phyloP scores from a whole-genome alignment of 2,888 invertebrate species.

The Drosophila longiperda region DNA sequence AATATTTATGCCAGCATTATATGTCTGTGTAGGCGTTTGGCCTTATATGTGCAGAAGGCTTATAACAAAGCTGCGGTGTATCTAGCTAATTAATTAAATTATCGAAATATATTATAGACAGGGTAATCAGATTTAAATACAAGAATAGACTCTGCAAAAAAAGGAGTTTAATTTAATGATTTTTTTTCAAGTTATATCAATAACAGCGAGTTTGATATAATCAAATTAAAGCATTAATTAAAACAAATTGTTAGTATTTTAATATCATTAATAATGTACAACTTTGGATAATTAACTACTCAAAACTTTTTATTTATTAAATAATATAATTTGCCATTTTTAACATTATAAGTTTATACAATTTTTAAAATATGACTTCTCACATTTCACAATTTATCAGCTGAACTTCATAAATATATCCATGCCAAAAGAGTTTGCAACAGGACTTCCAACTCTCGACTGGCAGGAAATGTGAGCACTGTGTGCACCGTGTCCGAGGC shows the following conservation, averaged over 20 bases:
- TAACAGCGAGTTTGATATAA: neutral
- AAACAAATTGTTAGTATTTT: neutral
- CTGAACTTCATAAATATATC: slow-evolving; percentile 17
- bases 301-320: neutral
- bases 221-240: neutral
- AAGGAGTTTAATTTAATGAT: no score
- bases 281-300: neutral
- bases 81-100: slow-evolving; percentile 29
- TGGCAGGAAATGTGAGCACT: slow-evolving; percentile 21
- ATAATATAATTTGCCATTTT: neutral
- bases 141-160: neutral
- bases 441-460: slow-evolving; percentile 2
- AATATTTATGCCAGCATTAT: slow-evolving; percentile 14
- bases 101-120: slow-evolving; percentile 18
- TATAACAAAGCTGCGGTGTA: neutral
- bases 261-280: neutral
- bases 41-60: neutral
- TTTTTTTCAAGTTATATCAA: neutral
- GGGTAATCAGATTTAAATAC: slow-evolving; percentile 12
- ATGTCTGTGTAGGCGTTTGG: neutral
- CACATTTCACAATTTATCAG: neutral
- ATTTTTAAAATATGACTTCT: neutral
- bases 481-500: slow-evolving; percentile 35
- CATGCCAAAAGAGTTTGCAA: slow-evolving; percentile 16
- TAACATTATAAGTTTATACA: neutral